Evolutionary conservation across 2,797 vertebrate genomes (phyloP).

Genomic region (Melopsittacus undulatus): DNA sequence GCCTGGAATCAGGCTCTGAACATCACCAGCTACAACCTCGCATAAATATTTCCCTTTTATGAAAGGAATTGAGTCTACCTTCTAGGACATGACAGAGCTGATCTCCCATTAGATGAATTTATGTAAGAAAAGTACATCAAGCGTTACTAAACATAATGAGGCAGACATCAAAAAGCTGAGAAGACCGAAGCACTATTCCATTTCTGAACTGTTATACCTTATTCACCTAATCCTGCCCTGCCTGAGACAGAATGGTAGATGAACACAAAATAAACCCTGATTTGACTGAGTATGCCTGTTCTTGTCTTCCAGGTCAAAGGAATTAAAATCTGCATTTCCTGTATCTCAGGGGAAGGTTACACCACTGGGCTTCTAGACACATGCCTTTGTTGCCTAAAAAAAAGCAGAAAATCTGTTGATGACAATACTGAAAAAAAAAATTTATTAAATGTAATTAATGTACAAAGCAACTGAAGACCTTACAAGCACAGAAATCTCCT

Average conservation of each 20-base stretch:
- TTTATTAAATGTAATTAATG: not conserved
- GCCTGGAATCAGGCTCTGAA: not conserved
- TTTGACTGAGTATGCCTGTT: not conserved
- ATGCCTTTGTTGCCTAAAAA: not conserved
- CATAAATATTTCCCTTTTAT: not conserved
- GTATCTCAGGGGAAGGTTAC: not conserved
- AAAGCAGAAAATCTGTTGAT: not conserved
- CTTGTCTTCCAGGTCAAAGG: not conserved
- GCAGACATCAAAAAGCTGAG: not conserved
- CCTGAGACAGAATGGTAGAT: not conserved
- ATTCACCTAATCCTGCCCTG: not conserved
- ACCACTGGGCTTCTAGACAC: not conserved
- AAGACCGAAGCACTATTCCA: not conserved
- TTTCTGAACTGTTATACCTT: not conserved
- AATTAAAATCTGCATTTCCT: not conserved
- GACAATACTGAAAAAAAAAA: not conserved
- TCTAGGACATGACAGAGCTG: not conserved
- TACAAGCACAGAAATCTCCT: not conserved
- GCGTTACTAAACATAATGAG: not conserved
- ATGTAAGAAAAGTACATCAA: not conserved
- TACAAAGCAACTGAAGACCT: not conserved
- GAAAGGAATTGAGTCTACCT: not conserved
- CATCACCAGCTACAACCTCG: not conserved
- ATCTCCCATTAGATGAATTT: slow-evolving; percentile 11
- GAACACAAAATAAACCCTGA: not conserved